Percentiles rank a stretch among this genome's conserved stretches.
These are phyloP conservation scores for Anneissia japonica DNA, from an alignment of 35 echinoderm and acorn worm genomes.

Conservation along the genomic window DNA sequence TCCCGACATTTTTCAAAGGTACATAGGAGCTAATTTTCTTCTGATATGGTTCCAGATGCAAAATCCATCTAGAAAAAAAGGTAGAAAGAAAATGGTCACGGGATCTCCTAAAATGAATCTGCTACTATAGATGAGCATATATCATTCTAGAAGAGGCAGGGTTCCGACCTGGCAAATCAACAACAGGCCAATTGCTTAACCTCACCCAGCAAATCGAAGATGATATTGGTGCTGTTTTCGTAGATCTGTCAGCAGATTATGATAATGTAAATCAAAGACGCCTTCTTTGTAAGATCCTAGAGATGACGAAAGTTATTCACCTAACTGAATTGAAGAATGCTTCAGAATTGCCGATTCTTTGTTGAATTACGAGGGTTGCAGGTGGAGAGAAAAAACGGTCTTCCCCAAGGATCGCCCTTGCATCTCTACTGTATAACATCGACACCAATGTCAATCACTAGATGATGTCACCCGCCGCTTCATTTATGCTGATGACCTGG, in stretches of 20 bases:
- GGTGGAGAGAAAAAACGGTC: constrained; percentile 46
- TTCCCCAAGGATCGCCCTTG: too few relatives aligned
- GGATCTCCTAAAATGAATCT: too few relatives aligned
- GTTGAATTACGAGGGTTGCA: constrained; percentile 33
- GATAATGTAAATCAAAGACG: constrained; percentile 28
- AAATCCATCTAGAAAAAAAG: too few relatives aligned
- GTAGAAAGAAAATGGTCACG: too few relatives aligned
- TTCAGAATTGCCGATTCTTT: constrained; percentile 36
- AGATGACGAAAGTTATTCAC: constrained; percentile 4
- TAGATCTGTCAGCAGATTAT: constrained; percentile 37
- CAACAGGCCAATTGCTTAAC: constrained; percentile 7
- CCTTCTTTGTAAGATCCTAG: constrained; percentile 31
- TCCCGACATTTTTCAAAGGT: too few relatives aligned
- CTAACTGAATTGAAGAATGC: constrained; percentile 41
- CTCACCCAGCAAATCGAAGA: constrained; percentile 52
- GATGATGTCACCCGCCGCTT: too few relatives aligned
- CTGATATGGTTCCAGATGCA: too few relatives aligned
- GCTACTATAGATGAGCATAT: constrained; percentile 16
- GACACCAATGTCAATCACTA: too few relatives aligned
- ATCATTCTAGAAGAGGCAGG: constrained; percentile 47
- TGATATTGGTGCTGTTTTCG: constrained; percentile 43
- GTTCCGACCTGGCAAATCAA: constrained; percentile 45
- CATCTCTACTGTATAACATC: too few relatives aligned
- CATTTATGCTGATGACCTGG: too few relatives aligned
- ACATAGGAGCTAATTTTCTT: too few relatives aligned